Percentiles rank a stretch among this genome's conserved stretches.
phyloP scores from a whole-genome alignment of 1,140 invertebrate genomes.

The Gyrodactylus bullatarudis region DNA sequence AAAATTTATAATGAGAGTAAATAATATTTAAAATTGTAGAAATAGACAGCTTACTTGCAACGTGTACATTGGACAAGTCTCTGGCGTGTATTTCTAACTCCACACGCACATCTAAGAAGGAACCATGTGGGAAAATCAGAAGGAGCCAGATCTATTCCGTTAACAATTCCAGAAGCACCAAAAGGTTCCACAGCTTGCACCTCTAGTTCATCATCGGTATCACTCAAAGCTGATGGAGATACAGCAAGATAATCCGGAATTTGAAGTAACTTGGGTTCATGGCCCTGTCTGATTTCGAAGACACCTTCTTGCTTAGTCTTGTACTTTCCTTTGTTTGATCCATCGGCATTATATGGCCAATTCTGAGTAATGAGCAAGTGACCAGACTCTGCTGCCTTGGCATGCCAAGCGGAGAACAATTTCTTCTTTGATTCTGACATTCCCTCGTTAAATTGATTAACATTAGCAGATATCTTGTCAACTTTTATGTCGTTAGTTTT shows the following conservation, averaged over 20 bases:
- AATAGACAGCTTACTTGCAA: too few species aligned
- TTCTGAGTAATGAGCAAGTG: neutral
- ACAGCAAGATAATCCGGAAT: neutral
- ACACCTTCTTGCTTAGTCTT: neutral
- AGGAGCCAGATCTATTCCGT: neutral
- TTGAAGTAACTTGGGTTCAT: neutral
- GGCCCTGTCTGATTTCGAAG: neutral
- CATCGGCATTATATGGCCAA: neutral
- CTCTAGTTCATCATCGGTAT: neutral
- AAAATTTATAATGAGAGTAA: too few species aligned
- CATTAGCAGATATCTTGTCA: neutral
- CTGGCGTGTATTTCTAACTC: neutral
- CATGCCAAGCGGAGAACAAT: neutral
- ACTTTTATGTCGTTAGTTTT: neutral
- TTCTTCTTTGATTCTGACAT: neutral
- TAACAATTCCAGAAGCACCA: neutral
- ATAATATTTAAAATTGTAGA: too few species aligned
- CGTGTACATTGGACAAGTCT: neutral
- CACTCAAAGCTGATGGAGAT: neutral
- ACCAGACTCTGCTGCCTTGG: neutral
- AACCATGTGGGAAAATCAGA: neutral
- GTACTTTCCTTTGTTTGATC: neutral
- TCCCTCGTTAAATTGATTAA: neutral
- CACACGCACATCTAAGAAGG: neutral
- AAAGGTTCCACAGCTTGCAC: neutral